Evolutionary conservation across 2,797 vertebrate species (phyloP).

Genomic region (Microcaecilia unicolor): DNA sequence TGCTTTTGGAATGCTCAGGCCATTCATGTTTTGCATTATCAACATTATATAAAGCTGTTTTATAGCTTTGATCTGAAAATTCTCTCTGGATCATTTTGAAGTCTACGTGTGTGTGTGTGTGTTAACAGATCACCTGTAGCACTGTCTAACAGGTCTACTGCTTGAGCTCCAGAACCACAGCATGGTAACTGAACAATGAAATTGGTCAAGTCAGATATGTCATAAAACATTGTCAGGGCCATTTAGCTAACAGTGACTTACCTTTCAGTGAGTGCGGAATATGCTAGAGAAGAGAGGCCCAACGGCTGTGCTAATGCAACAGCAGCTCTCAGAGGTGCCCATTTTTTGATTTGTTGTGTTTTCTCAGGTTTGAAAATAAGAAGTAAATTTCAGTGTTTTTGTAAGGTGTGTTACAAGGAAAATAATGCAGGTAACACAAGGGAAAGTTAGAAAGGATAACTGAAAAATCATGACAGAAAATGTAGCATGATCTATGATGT

Average conservation of each 20-base stretch:
- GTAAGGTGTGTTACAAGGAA: too few species aligned
- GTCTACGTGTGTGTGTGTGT: conserved; percentile 6
- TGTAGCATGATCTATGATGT: too few species aligned
- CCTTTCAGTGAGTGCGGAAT: conserved; percentile 6
- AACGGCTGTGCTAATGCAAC: not conserved
- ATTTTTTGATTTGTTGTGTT: conserved; percentile 25
- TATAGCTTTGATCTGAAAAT: conserved; percentile 12
- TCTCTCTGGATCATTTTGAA: conserved; percentile 18
- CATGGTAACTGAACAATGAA: not conserved
- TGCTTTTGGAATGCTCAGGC: conserved; percentile 8
- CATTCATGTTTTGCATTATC: conserved; percentile 11
- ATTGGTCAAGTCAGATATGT: not conserved
- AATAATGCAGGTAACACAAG: too few species aligned
- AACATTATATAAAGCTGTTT: conserved; percentile 6
- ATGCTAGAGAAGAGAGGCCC: not conserved
- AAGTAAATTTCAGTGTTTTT: too few species aligned
- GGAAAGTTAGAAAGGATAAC: too few species aligned
- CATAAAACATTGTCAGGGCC: conserved; percentile 9
- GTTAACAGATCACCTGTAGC: conserved; percentile 1
- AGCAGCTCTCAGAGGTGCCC: not conserved
- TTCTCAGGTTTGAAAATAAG: conserved; percentile 31
- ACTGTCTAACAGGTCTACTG: conserved; percentile 9
- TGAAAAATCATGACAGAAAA: too few species aligned
- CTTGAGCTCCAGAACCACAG: not conserved
- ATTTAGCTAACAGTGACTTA: not conserved